phyloP scores from a whole-genome alignment of 2,113 vertebrate genomes.

The Ctenomys sociabilis region DNA sequence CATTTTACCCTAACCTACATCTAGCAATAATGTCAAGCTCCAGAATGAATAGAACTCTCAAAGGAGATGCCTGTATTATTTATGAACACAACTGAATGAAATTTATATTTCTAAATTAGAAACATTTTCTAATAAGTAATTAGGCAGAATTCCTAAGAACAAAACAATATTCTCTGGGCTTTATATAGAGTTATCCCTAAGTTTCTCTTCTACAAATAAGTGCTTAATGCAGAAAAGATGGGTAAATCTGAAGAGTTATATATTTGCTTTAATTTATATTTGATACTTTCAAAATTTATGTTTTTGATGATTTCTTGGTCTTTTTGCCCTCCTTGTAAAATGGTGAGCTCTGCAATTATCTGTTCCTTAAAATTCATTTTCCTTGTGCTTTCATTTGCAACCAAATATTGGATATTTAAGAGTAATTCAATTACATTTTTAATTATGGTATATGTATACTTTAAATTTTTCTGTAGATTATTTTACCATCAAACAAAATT shows the following conservation, averaged over 20 bases:
- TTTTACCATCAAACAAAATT: slow-evolving; percentile 32
- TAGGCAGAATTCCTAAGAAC: neutral
- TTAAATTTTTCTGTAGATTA: neutral
- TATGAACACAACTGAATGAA: slow-evolving; percentile 13
- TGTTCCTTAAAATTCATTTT: slow-evolving; percentile 50
- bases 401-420: slow-evolving; percentile 35
- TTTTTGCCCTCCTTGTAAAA: slow-evolving; percentile 33
- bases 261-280: neutral
- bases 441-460: neutral
- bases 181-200: neutral
- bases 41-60: neutral
- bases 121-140: neutral
- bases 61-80: neutral
- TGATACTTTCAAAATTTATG: neutral
- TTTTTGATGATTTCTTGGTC: neutral
- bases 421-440: slow-evolving; percentile 17
- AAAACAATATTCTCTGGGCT: slow-evolving; percentile 40
- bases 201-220: slow-evolving; percentile 41
- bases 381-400: slow-evolving; percentile 33
- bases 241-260: neutral
- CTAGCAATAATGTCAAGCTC: neutral
- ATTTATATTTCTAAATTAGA: slow-evolving; percentile 49
- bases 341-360: neutral
- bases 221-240: neutral
- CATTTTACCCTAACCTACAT: neutral